These are phyloP conservation scores for Pteropus rufus DNA, from an alignment of 2,797 vertebrate genomes.

Conservation along the genomic window DNA sequence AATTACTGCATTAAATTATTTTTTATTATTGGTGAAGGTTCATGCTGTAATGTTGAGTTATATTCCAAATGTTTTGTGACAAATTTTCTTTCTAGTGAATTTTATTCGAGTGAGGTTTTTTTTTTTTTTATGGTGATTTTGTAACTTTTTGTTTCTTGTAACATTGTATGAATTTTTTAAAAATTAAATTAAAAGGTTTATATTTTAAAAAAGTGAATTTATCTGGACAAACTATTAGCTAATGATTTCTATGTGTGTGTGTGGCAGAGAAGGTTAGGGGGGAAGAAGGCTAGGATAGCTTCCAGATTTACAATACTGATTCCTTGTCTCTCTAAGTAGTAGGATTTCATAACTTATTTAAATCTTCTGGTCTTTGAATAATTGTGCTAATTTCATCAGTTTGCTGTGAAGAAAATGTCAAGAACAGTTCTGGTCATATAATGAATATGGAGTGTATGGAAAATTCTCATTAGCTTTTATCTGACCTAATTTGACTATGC, in stretches of 20 bases:
- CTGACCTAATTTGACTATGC: not conserved
- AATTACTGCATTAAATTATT: not conserved
- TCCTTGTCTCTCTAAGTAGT: not conserved
- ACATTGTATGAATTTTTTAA: not conserved
- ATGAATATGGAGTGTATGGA: not conserved
- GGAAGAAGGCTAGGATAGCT: not conserved
- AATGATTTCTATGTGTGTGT: not conserved
- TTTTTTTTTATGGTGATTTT: not conserved
- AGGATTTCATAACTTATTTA: constrained; percentile 9
- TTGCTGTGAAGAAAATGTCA: not conserved
- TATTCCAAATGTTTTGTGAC: not conserved
- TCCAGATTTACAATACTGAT: not conserved
- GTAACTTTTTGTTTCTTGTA: not conserved
- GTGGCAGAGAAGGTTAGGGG: fast-evolving
- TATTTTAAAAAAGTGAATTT: not conserved
- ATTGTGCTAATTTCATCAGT: not conserved
- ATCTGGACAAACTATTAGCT: not conserved
- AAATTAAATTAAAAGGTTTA: not conserved
- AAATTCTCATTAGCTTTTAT: not conserved
- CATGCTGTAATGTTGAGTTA: not conserved
- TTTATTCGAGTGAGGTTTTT: not conserved
- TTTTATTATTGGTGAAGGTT: not conserved
- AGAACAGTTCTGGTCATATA: not conserved
- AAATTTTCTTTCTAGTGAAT: not conserved
- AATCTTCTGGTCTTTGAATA: not conserved